Percentiles rank a stretch among this genome's conserved stretches.
These are phyloP conservation scores for Chloroceryle amazona DNA, from an alignment of 2,797 vertebrate genomes.

Conservation along the genomic window DNA sequence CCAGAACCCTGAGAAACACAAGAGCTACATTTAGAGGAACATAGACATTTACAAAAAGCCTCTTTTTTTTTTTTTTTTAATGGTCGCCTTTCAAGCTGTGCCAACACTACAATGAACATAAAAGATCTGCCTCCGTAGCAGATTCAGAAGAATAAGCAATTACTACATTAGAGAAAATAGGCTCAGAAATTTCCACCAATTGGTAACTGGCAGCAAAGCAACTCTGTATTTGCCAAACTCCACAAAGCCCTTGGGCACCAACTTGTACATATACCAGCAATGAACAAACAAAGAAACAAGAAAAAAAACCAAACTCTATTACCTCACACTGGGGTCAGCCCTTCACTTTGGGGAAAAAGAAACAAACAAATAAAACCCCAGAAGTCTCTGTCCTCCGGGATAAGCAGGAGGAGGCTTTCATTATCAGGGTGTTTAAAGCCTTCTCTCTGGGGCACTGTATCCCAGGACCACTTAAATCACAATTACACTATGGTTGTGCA, in stretches of 20 bases:
- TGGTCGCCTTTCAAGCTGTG: constrained; percentile 61
- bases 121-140: constrained; percentile 60
- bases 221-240: constrained; percentile 26
- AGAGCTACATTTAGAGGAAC: constrained; percentile 33
- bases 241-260: constrained; percentile 11
- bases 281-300: not conserved
- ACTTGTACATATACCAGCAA: not conserved
- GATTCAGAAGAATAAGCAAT: constrained; percentile 66
- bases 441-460: not conserved
- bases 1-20: not conserved
- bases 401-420: not conserved
- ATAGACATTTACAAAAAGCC: not conserved
- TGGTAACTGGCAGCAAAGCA: constrained; percentile 48
- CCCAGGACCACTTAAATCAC: not conserved
- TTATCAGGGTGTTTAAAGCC: not conserved
- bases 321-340: not conserved
- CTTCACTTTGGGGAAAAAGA: not conserved
- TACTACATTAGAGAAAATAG: constrained; percentile 64
- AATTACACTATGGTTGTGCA: not conserved
- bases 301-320: not conserved
- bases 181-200: constrained; percentile 55
- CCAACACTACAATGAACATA: constrained; percentile 33
- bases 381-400: not conserved
- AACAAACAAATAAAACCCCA: not conserved
- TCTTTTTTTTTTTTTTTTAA: not conserved